phyloP scores from a whole-genome alignment of 2,797 vertebrate species.

The Sitta carolinensis region DNA sequence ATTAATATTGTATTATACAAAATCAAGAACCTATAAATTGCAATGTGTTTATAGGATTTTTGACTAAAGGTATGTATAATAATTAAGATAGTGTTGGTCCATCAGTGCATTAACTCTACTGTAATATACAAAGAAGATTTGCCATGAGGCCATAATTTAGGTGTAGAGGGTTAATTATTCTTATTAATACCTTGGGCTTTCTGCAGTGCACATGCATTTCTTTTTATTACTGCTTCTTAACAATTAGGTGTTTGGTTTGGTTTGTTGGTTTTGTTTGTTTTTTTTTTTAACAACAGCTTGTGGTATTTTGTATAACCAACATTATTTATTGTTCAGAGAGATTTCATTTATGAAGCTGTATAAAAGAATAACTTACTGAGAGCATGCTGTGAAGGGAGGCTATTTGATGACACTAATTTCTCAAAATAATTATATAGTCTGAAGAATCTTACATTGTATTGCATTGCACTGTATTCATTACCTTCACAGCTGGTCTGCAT shows the following conservation, averaged over 20 bases:
- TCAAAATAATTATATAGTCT: background rate
- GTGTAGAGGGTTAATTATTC: background rate
- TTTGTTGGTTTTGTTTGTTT: background rate
- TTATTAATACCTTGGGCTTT: background rate
- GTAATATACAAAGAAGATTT: background rate
- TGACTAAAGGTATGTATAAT: background rate
- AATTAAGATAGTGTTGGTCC: background rate
- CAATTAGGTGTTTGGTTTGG: background rate
- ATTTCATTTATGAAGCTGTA: background rate
- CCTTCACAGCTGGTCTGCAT: background rate
- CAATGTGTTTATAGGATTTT: background rate
- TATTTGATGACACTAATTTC: background rate
- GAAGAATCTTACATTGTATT: background rate
- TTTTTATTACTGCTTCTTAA: background rate
- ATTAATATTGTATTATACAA: background rate
- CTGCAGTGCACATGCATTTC: background rate
- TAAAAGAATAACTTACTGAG: background rate
- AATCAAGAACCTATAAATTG: background rate
- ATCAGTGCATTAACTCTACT: background rate
- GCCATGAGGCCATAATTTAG: background rate
- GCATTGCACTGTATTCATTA: background rate
- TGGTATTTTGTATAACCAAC: background rate
- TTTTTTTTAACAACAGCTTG: background rate
- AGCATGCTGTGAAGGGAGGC: background rate
- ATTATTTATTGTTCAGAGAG: background rate